Conservation (phyloP, 2,888 invertebrate genomes). For the Polietes domitor region DNA sequence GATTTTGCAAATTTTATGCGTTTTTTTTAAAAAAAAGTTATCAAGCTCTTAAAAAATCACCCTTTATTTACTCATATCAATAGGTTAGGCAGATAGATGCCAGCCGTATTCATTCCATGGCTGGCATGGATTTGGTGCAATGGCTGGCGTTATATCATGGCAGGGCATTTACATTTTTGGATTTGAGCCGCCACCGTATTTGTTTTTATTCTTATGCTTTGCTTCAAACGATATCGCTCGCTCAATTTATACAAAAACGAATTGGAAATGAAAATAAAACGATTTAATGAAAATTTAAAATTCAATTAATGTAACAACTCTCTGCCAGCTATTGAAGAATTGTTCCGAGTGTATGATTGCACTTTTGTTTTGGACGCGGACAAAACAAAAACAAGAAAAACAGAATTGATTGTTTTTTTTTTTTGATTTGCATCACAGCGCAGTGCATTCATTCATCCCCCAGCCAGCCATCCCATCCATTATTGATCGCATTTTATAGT, state of each 20-base stretch:
- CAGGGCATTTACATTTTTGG: constrained; percentile 13
- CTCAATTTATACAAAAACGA: background rate
- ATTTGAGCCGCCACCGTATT: background rate
- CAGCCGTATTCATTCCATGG: background rate
- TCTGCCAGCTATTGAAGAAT: constrained; percentile 3
- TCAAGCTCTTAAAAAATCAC: too few relatives aligned
- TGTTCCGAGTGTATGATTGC: constrained; percentile 1
- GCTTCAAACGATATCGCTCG: background rate
- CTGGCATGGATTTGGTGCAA: background rate
- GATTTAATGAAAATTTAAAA: constrained; percentile 52
- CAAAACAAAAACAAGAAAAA: background rate
- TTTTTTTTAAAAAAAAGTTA: too few relatives aligned
- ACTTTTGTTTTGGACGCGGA: background rate
- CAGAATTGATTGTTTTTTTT: background rate
- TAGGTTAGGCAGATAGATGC: background rate
- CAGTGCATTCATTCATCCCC: background rate
- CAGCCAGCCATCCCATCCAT: background rate
- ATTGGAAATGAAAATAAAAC: background rate
- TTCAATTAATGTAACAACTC: constrained; percentile 53
- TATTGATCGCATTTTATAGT: constrained; percentile 41
- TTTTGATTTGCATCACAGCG: constrained; percentile 21
- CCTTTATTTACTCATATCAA: background rate
- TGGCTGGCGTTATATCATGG: background rate
- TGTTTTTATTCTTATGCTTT: background rate
- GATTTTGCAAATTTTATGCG: too few relatives aligned